phyloP scores from a whole-genome alignment of 2,888 invertebrate species.

The Chaitophorus viminalis region DNA sequence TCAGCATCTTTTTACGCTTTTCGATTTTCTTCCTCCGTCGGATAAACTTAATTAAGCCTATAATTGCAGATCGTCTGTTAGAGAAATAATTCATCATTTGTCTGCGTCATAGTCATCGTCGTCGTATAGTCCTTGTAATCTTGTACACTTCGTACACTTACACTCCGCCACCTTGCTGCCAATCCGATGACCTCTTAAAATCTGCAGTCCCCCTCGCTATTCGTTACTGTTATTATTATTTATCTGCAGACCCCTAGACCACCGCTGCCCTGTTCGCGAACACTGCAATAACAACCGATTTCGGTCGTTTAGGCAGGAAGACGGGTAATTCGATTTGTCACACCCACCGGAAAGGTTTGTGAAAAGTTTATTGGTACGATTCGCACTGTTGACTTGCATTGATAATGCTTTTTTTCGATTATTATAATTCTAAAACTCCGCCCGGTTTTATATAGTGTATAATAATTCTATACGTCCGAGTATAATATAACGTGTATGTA shows the following conservation, averaged over 20 bases:
- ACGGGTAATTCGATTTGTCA: slow-evolving; percentile 32
- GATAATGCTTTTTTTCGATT: not conserved
- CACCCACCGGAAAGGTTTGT: slow-evolving; percentile 31
- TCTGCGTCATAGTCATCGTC: not conserved
- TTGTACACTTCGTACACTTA: not conserved
- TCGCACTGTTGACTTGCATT: not conserved
- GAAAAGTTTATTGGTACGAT: slow-evolving; percentile 5
- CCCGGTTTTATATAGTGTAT: not conserved
- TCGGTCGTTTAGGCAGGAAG: not conserved
- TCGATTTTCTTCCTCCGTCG: not conserved
- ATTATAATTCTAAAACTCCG: not conserved
- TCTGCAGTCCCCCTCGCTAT: too few species aligned
- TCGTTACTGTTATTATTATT: not conserved
- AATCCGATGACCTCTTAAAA: too few species aligned
- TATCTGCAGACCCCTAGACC: not conserved
- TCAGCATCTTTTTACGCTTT: slow-evolving; percentile 1
- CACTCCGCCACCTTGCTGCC: too few species aligned
- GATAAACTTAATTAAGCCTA: not conserved
- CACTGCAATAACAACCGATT: not conserved
- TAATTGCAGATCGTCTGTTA: not conserved
- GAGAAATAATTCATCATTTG: not conserved
- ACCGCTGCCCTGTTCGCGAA: too few species aligned
- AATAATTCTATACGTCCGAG: not conserved
- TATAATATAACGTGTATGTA: not conserved
- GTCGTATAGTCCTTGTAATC: not conserved